Conservation (phyloP, 2,888 invertebrate species). For the Polyploca ridens region DNA sequence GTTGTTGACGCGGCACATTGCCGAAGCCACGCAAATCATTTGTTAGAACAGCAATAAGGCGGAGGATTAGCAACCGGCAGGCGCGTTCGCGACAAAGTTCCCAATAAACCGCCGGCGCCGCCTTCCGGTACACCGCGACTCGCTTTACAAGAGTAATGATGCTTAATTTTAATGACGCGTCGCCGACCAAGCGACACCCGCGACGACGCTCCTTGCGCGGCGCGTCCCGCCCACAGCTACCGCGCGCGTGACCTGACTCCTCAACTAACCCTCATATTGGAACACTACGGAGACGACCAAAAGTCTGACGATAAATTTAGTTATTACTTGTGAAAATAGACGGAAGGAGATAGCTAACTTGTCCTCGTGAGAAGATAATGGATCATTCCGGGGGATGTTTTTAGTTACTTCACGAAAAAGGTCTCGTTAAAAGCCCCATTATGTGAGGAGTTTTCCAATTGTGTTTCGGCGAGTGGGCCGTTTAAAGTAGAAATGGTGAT, state of each 20-base stretch:
- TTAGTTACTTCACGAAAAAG: conserved; percentile 78
- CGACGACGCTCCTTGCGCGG: conserved; percentile 36
- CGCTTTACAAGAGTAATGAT: conserved; percentile 82
- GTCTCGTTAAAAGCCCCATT: conserved; percentile 78
- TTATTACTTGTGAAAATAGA: conserved; percentile 85
- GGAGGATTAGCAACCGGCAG: conserved; percentile 72
- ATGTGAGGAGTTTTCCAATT: conserved; percentile 79
- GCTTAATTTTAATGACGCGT: conserved; percentile 84
- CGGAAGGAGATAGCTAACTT: conserved; percentile 84
- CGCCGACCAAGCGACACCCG: conserved; percentile 64
- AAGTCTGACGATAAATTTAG: conserved; percentile 84
- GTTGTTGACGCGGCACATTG: conserved; percentile 40
- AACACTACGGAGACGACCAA: conserved; percentile 72
- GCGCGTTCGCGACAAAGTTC: conserved; percentile 70
- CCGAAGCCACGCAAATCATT: conserved; percentile 58
- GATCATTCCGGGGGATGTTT: conserved; percentile 80
- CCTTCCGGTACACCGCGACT: conserved; percentile 69
- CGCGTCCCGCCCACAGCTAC: conserved; percentile 47
- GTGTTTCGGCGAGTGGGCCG: conserved; percentile 62
- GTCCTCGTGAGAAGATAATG: conserved; percentile 82
- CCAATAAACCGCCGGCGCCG: conserved; percentile 70
- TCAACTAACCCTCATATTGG: conserved; percentile 73
- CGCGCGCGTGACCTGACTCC: conserved; percentile 72
- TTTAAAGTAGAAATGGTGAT: conserved; percentile 64
- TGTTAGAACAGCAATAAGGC: conserved; percentile 76